phyloP scores from a whole-genome alignment of 2,888 invertebrate genomes.

The Acheta domesticus region DNA sequence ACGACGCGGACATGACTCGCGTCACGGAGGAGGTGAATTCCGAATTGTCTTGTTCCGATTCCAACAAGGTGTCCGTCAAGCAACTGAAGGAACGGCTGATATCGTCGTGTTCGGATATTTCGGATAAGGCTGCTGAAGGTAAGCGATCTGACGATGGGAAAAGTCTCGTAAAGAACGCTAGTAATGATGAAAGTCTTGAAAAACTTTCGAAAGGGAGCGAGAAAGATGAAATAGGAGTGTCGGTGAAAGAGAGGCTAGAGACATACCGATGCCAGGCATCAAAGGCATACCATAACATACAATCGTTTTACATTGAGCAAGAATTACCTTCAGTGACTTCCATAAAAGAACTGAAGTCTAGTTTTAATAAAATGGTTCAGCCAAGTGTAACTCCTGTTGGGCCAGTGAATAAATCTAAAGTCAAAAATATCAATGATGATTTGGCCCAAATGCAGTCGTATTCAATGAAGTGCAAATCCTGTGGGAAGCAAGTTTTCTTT shows the following conservation, averaged over 20 bases:
- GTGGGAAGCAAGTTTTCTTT: neutral
- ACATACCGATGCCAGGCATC: neutral
- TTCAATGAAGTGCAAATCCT: neutral
- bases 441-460: neutral
- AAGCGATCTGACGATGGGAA: neutral
- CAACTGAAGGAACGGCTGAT: slow-evolving; percentile 1
- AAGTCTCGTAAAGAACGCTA: neutral
- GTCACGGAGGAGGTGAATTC: neutral
- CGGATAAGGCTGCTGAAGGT: neutral
- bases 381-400: neutral
- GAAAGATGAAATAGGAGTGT: neutral
- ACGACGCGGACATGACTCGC: neutral
- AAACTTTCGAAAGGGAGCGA: neutral
- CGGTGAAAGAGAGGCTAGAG: neutral
- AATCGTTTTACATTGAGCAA: neutral
- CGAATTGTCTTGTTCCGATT: neutral
- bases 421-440: neutral
- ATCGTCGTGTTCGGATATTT: neutral
- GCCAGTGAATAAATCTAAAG: neutral
- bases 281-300: neutral
- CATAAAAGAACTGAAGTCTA: neutral
- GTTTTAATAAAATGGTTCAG: neutral
- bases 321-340: neutral
- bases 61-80: neutral
- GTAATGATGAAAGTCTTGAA: neutral